phyloP scores from a whole-genome alignment of 2,888 invertebrate species.

The Eurytoma adleriae region DNA sequence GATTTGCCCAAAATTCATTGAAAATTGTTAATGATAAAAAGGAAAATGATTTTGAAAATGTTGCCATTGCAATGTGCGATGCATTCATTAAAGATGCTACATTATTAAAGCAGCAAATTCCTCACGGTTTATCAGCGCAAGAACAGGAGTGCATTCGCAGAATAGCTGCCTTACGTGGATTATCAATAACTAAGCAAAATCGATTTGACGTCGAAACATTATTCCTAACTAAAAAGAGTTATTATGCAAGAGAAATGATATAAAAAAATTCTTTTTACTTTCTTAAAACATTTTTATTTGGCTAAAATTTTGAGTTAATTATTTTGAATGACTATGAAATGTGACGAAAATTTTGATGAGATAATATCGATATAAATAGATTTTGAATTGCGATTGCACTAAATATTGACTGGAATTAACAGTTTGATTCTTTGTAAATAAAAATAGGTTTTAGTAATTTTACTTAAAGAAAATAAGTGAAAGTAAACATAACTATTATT shows the following conservation, averaged over 20 bases:
- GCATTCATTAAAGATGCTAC: constrained; percentile 74
- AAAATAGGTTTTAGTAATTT: no score
- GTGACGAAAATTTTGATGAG: no score
- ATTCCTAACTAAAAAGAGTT: constrained; percentile 55
- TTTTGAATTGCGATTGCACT: no score
- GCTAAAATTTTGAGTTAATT: no score
- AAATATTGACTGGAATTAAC: no score
- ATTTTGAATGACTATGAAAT: no score
- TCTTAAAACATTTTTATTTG: not conserved
- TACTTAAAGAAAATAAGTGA: no score
- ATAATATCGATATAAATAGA: no score
- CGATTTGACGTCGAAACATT: constrained; percentile 65
- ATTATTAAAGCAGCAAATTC: constrained; percentile 77
- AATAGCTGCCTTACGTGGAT: constrained; percentile 76
- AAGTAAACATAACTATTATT: no score
- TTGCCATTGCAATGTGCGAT: constrained; percentile 77
- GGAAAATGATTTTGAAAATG: constrained; percentile 67
- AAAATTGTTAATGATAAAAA: not conserved
- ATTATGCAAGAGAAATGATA: constrained; percentile 27
- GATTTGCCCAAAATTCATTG: constrained; percentile 48
- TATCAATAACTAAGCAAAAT: constrained; percentile 73
- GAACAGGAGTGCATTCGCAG: constrained; percentile 77
- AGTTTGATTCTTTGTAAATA: no score
- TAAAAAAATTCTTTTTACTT: constrained; percentile 16
- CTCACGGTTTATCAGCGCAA: constrained; percentile 75